Conservation (phyloP, 2,113 vertebrate species). For the Mormoops blainvillei region DNA sequence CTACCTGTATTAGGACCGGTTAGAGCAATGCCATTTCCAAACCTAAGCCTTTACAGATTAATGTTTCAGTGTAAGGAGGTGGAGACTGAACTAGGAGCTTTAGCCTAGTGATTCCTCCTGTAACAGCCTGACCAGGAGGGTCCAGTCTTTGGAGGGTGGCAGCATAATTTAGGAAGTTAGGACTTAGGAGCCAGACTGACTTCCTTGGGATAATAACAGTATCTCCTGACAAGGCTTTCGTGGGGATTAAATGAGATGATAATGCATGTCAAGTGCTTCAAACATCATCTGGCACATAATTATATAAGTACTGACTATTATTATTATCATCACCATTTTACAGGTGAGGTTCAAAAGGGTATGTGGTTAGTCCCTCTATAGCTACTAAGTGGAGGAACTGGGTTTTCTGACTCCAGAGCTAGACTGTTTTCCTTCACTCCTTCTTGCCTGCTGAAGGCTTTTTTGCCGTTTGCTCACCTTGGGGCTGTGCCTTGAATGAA, state of each 20-base stretch:
- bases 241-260: neutral
- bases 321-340: neutral
- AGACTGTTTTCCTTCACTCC: neutral
- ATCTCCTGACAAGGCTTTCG: neutral
- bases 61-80: neutral
- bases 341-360: neutral
- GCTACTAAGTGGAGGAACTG: neutral
- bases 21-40: neutral
- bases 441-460: neutral
- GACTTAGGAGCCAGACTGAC: neutral
- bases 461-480: neutral
- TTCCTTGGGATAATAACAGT: neutral
- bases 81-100: neutral
- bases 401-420: neutral
- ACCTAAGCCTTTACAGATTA: neutral
- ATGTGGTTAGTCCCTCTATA: neutral
- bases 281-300: neutral
- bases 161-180: neutral
- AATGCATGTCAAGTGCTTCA: neutral
- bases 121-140: neutral
- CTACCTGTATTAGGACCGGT: neutral
- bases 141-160: neutral
- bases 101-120: neutral
- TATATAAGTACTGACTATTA: neutral
- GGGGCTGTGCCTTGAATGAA: neutral